Percentiles rank a stretch among this genome's conserved stretches.
Conservation (phyloP, 2,797 vertebrate species). For the Mormyrus hasselquistii region DNA sequence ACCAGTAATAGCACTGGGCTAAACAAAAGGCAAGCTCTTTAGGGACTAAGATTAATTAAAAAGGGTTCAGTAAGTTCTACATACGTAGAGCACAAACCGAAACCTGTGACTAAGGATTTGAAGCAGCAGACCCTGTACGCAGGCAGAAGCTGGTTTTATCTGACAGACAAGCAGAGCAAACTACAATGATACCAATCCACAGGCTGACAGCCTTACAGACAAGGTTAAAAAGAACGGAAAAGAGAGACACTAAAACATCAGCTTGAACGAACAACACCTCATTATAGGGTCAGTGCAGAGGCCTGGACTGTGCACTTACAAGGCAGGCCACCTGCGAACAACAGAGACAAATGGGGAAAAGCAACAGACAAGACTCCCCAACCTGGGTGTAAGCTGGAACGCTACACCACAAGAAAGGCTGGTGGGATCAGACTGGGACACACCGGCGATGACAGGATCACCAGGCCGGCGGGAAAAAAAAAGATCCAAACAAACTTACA, state of each 20-base stretch:
- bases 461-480: not conserved
- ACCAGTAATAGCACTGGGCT: not conserved
- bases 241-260: not conserved
- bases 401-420: not conserved
- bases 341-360: not conserved
- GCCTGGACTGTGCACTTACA: not conserved
- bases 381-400: not conserved
- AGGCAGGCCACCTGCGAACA: not conserved
- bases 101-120: not conserved
- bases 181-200: not conserved
- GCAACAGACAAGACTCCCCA: not conserved
- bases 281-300: not conserved
- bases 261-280: not conserved
- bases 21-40: conserved; percentile 1
- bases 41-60: not conserved
- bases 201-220: not conserved
- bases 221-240: not conserved
- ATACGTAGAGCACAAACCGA: not conserved
- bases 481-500: not conserved
- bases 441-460: not conserved
- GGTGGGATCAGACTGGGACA: not conserved
- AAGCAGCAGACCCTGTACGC: not conserved
- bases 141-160: not conserved
- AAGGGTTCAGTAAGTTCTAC: not conserved
- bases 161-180: not conserved